Base-by-base conservation (phyloP, 30 jellyfish, hydroid and myxozoan species). In the Turritopsis dohrnii region DNA sequence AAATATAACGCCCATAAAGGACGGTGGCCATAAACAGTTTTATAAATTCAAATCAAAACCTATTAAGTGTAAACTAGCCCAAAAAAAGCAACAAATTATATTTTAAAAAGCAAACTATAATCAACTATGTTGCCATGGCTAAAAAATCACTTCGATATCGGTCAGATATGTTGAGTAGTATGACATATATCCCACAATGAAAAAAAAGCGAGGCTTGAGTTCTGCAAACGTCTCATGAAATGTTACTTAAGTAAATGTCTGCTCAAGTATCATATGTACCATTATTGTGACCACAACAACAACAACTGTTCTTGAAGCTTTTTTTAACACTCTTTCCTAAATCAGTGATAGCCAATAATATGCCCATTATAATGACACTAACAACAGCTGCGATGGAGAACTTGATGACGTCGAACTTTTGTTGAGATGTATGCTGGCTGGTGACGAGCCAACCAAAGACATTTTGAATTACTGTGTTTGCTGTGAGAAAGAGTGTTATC, bases 361-460 rank as follows among this genome's bases (percentile, higher is more conserved):
- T n/a, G 76, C 16, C 29, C 76, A 66, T 66, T 26, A 66, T 5
- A 22, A 17, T 66, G 16, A 66, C 27, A 22, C 29, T n/a, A 66
- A 66, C 18, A n/a, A 66, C 76, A 66, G 29, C 76, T n/a, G 76
- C 27, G 29, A 66, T 26, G 29, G 29, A n/a, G 76, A 66, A 66
- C 18, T 66, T 66, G 29, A 66, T 26, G 29, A 66, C 29, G 8
- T 66, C 18, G 76, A 66, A 66, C 17, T 21, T 66, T n/a, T 21
- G 4, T 66, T 66, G 16, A 13, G 60, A 41, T 41, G 60, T 41
- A 66, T 66, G 76, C 8, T 26, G 29, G 29, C 17, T 26, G 28
- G 76, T 66, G 76, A 66, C 76, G 17, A 66, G 5, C 76, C 76
- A 66, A 66, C 76, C 76, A 17, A 66, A 66, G 76, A 66, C 8